Evolutionary conservation across 1,140 invertebrate genomes (phyloP).

Genomic region (Armadillidium nasatum): DNA sequence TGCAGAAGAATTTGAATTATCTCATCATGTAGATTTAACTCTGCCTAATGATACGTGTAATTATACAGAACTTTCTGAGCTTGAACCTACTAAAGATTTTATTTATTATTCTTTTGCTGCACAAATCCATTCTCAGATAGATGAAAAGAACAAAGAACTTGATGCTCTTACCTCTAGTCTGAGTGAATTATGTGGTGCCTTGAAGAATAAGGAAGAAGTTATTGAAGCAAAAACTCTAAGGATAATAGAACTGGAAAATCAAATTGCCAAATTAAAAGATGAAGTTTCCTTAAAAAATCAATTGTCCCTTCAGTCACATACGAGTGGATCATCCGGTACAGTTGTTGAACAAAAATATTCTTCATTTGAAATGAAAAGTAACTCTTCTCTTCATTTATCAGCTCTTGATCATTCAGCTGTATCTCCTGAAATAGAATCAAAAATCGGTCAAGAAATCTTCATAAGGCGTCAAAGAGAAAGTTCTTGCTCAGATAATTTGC

Average conservation of each 20-base stretch:
- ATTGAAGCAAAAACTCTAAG: slow-evolving; percentile 26
- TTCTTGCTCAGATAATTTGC: slow-evolving; percentile 31
- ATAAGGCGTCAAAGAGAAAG: not conserved
- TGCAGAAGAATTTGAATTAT: not conserved
- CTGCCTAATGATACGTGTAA: not conserved
- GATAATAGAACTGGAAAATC: slow-evolving; percentile 25
- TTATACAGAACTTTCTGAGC: not conserved
- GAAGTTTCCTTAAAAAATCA: slow-evolving; percentile 20
- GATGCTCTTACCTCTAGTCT: slow-evolving; percentile 31
- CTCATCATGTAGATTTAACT: not conserved
- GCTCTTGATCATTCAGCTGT: not conserved
- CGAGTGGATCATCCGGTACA: no score
- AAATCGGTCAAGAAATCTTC: not conserved
- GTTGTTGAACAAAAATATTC: no score
- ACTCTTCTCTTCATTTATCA: not conserved
- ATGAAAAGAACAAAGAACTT: slow-evolving; percentile 28
- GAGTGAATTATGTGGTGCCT: slow-evolving; percentile 21
- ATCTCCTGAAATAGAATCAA: not conserved
- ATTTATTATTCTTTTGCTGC: slow-evolving; percentile 27
- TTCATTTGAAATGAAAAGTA: not conserved
- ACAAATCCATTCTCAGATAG: slow-evolving; percentile 27
- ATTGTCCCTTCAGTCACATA: not conserved
- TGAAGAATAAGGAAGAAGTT: slow-evolving; percentile 22
- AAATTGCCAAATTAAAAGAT: slow-evolving; percentile 25
- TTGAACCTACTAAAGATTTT: slow-evolving; percentile 12